These are phyloP conservation scores for Zosterops hypoxanthus DNA, from an alignment of 2,113 vertebrate genomes.

Conservation along the genomic window DNA sequence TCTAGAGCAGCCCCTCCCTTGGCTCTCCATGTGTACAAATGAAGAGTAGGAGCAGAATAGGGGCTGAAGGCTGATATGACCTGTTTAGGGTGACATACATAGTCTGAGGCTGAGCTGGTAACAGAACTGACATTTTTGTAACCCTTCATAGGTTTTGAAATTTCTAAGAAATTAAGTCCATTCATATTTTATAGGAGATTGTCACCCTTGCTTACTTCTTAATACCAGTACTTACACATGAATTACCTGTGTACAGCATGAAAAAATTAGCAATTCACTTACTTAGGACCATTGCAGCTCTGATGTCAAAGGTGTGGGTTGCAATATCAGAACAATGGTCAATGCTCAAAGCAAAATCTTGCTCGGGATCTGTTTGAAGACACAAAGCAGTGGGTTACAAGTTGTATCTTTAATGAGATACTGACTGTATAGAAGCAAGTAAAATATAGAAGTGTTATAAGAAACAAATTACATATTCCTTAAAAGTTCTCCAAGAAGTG, in stretches of 20 bases:
- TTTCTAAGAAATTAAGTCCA: neutral
- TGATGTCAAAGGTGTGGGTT: conserved; percentile 44
- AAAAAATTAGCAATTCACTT: conserved; percentile 57
- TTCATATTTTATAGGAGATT: neutral
- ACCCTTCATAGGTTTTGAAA: neutral
- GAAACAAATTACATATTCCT: neutral
- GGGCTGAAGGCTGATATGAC: neutral
- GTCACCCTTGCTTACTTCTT: neutral
- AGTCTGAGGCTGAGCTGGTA: neutral
- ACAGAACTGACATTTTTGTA: neutral
- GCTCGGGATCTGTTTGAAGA: conserved; percentile 69
- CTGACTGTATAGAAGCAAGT: neutral
- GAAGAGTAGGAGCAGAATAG: neutral
- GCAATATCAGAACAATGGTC: conserved; percentile 54
- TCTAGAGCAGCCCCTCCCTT: neutral
- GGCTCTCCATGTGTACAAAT: neutral
- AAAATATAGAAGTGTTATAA: neutral
- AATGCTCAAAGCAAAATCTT: conserved; percentile 75
- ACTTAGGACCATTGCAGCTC: conserved; percentile 65
- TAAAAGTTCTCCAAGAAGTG: neutral
- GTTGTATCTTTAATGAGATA: neutral
- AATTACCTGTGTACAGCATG: fast-evolving
- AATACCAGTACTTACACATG: neutral
- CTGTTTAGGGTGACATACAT: neutral
- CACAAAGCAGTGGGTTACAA: neutral